These are phyloP conservation scores for Eupeodes corollae DNA, from an alignment of 1,140 invertebrate genomes.

Conservation along the genomic window DNA sequence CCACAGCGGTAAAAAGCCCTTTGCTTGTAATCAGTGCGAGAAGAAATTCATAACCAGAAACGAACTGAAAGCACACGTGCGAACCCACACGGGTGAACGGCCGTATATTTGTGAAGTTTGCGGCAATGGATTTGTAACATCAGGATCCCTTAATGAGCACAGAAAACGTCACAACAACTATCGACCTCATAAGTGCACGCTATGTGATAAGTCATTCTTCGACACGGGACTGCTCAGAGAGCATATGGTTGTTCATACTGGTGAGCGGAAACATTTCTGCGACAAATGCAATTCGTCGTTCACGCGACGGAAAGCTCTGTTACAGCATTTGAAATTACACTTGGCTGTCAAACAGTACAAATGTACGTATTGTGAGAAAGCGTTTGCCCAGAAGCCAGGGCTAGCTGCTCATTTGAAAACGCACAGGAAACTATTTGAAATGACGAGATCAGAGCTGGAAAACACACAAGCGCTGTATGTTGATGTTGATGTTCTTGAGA, in stretches of 20 bases:
- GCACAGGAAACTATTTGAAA: too few relatives aligned
- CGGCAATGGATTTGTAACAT: constrained; percentile 50
- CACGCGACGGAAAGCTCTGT: constrained; percentile 65
- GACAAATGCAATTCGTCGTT: constrained; percentile 62
- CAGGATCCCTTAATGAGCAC: constrained; percentile 77
- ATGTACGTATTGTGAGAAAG: constrained; percentile 30
- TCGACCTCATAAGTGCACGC: constrained; percentile 60
- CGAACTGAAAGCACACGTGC: constrained; percentile 22
- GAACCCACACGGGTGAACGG: constrained; percentile 27
- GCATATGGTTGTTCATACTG: constrained; percentile 66
- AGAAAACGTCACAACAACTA: constrained; percentile 71
- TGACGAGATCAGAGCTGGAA: too few relatives aligned
- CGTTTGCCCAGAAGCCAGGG: constrained; percentile 29
- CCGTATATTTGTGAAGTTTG: constrained; percentile 31
- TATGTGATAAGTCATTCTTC: constrained; percentile 66
- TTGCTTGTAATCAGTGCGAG: constrained; percentile 20
- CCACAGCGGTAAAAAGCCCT: constrained; percentile 23
- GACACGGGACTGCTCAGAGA: constrained; percentile 41
- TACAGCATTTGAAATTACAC: constrained; percentile 32
- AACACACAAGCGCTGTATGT: too few relatives aligned
- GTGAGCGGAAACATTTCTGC: constrained; percentile 69
- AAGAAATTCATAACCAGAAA: constrained; percentile 23
- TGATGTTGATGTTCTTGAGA: too few relatives aligned
- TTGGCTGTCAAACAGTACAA: constrained; percentile 27
- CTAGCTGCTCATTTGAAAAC: constrained; percentile 28